A percentile compares a stretch with the other conserved stretches of the same genome.
These are phyloP conservation scores for Zaprionus davidi DNA, from an alignment of 1,140 invertebrate species.

Conservation along the genomic window DNA sequence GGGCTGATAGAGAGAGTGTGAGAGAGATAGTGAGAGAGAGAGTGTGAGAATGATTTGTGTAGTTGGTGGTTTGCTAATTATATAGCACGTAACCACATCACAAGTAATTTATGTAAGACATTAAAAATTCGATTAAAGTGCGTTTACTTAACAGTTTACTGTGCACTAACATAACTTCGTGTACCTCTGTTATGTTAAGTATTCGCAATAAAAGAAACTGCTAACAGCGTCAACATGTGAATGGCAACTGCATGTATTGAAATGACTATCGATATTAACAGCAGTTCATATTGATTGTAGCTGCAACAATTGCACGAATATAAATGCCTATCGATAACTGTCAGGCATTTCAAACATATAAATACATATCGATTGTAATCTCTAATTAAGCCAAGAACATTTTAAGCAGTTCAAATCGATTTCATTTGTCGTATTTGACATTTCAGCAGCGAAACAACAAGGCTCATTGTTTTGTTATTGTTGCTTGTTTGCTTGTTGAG, in stretches of 20 bases:
- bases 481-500: not conserved
- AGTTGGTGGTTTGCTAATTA: conserved; percentile 13
- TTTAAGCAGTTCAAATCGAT: conserved; percentile 39
- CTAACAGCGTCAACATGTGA: not conserved
- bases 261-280: not conserved
- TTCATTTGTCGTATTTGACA: conserved; percentile 55
- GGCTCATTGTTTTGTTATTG: not conserved
- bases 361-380: not conserved
- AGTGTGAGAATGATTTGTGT: not conserved
- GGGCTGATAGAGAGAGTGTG: not conserved
- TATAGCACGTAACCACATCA: conserved; percentile 8
- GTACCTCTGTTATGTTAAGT: not conserved
- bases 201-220: not conserved
- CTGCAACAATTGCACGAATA: too few species aligned
- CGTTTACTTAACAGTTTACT: not conserved
- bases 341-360: too few species aligned
- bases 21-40: not conserved
- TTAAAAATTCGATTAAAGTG: not conserved
- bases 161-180: not conserved
- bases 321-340: too few species aligned
- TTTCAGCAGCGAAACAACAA: conserved; percentile 23
- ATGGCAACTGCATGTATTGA: too few species aligned
- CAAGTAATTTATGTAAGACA: not conserved
- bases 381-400: not conserved
- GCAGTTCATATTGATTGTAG: not conserved